Conservation (phyloP, 1,140 invertebrate genomes). For the Wiebesia pumilae region DNA sequence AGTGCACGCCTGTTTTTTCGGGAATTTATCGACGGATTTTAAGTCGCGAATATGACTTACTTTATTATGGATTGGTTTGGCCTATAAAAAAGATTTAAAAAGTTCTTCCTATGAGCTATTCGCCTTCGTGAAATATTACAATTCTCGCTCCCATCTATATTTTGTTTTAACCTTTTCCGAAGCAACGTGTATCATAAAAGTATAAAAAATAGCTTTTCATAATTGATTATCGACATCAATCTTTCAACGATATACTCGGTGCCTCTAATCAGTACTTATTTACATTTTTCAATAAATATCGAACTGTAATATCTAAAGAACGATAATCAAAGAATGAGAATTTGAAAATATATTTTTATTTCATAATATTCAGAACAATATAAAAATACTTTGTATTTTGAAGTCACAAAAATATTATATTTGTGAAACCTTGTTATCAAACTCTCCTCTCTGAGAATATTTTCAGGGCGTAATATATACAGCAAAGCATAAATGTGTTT, state of each 20-base stretch:
- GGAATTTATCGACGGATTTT: slow-evolving; percentile 31
- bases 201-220: background rate
- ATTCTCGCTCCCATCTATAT: slow-evolving; percentile 7
- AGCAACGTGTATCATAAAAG: background rate
- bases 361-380: background rate
- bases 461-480: background rate
- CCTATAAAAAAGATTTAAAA: slow-evolving; percentile 3
- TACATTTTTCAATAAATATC: background rate
- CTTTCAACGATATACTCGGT: background rate
- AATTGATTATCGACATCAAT: background rate
- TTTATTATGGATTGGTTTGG: slow-evolving; percentile 6
- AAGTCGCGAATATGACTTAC: slow-evolving; percentile 25
- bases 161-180: background rate
- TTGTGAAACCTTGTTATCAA: background rate
- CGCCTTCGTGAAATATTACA: slow-evolving; percentile 8
- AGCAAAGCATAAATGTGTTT: background rate
- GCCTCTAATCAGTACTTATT: background rate
- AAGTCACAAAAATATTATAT: background rate
- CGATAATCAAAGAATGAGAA: background rate
- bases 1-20: background rate
- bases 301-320: background rate
- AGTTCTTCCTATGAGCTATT: background rate
- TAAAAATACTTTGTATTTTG: background rate
- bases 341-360: background rate
- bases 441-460: background rate